Evolutionary conservation across 2,113 vertebrate genomes (phyloP).

Genomic region (Alectura lathami): DNA sequence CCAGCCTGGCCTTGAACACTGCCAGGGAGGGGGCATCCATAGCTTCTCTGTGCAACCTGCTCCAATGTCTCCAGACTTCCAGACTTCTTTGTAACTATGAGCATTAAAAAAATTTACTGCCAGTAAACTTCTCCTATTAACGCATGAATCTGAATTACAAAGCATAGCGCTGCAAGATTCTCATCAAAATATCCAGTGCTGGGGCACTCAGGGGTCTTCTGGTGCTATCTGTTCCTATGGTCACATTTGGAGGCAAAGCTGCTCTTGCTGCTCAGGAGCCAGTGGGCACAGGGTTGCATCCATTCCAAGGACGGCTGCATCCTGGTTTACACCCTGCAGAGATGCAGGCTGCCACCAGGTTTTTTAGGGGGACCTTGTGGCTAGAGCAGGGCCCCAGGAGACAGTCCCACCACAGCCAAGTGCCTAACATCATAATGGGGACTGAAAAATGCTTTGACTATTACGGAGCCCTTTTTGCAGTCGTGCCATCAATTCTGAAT

Average conservation of each 20-base stretch:
- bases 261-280: not conserved
- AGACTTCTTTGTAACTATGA: not conserved
- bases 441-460: not conserved
- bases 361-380: not conserved
- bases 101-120: not conserved
- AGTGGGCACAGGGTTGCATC: not conserved
- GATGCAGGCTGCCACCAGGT: rapidly evolving
- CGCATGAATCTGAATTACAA: not conserved
- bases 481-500: not conserved
- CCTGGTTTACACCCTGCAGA: not conserved
- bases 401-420: not conserved
- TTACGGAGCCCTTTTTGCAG: conserved; percentile 10
- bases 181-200: no score
- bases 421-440: not conserved
- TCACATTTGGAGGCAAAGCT: not conserved
- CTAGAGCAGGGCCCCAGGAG: not conserved
- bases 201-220: not conserved
- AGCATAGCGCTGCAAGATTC: not conserved
- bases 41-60: no score
- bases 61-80: no score
- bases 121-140: not conserved
- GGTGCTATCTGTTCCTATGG: not conserved
- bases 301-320: not conserved
- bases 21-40: no score
- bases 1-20: no score